Base-by-base conservation (phyloP, 2,797 vertebrate species). In the Dendrocincla fuliginosa region DNA sequence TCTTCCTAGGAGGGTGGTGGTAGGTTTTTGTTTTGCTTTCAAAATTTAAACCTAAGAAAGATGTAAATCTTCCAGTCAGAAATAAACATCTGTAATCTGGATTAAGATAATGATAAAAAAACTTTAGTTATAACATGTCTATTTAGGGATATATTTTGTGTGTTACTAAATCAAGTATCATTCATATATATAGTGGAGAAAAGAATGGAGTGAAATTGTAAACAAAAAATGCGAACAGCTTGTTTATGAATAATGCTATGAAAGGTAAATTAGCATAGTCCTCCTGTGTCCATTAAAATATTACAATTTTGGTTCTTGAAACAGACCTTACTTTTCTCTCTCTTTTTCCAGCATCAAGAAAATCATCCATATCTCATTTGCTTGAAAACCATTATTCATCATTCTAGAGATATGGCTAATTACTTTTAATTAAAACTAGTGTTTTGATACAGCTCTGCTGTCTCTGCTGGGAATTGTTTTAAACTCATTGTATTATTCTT, bases 381-480 rank as follows among this genome's bases (percentile, higher is more conserved):
- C 50, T 78, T 69, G 55, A 69, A 93, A 78, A 86, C 33, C 32
- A 33, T 81, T 82, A 90, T 63, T 88, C 63, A 90, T 49, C n/a
- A 28, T 77, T 84, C 32, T 49, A 44, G 47, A 84, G 68, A 89
- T 65, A 84, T 2, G 4, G 25, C 46, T 86, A 91, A 91, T 84
- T 78, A 84, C 41, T 93, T 94, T 81, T 41, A 78, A 92, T 87
- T 86, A 75, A 92, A 95, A 75, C 35, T 53, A 75, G 16, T 78
- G 78, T 67, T 93, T 89, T 94, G 57, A 53, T 89, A 71, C 10
- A 65, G 53, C 50, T 71, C 24, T 88, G 28, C n/a, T 81, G 3
- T 82, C 55, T 92, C 70, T 91, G 52, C 53, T 80, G 81, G 67
- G 79, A 70, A 39, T 81, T 56, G 33, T 79, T 86, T 76, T 39